phyloP scores from a whole-genome alignment of 1,140 invertebrate species.

The Listronotus oregonensis region DNA sequence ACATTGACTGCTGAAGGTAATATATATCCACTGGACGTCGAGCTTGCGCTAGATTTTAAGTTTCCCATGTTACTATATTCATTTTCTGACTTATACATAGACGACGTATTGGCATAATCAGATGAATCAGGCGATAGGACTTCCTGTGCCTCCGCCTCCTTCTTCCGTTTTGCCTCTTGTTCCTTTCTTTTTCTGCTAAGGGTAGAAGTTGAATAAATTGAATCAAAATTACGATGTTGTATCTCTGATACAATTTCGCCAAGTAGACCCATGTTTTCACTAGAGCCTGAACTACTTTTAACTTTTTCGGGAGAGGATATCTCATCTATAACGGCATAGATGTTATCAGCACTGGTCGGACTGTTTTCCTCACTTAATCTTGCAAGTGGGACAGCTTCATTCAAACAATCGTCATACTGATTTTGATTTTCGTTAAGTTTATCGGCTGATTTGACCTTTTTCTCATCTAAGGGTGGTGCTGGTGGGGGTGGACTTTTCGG shows the following conservation, averaged over 20 bases:
- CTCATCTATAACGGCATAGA: conserved; percentile 86
- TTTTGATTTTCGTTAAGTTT: conserved; percentile 41
- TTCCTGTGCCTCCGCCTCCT: conserved; percentile 56
- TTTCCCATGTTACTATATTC: conserved; percentile 64
- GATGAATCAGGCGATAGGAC: conserved; percentile 53
- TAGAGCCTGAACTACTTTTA: conserved; percentile 57
- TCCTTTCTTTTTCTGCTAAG: conserved; percentile 66
- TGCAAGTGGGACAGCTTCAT: conserved; percentile 64
- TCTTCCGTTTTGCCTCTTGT: conserved; percentile 53
- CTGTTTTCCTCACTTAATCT: conserved; percentile 68
- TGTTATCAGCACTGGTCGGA: conserved; percentile 68
- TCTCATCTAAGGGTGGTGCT: conserved; percentile 59
- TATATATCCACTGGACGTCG: conserved; percentile 74
- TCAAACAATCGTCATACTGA: conserved; percentile 77
- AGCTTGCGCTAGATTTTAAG: conserved; percentile 62
- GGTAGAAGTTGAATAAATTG: conserved; percentile 80
- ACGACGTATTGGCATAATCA: conserved; percentile 61
- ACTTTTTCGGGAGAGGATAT: conserved; percentile 59
- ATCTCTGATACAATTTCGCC: conserved; percentile 87
- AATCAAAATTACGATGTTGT: conserved; percentile 80
- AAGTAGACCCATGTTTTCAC: conserved; percentile 71
- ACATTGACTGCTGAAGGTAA: conserved; percentile 71
- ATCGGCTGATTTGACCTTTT: conserved; percentile 38
- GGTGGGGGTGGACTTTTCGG: conserved; percentile 71
- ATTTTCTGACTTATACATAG: conserved; percentile 64